A percentile compares a stretch with the other conserved stretches of the same genome.
phyloP scores from a whole-genome alignment of 2,888 invertebrate genomes.

The Galerucella calmariensis region DNA sequence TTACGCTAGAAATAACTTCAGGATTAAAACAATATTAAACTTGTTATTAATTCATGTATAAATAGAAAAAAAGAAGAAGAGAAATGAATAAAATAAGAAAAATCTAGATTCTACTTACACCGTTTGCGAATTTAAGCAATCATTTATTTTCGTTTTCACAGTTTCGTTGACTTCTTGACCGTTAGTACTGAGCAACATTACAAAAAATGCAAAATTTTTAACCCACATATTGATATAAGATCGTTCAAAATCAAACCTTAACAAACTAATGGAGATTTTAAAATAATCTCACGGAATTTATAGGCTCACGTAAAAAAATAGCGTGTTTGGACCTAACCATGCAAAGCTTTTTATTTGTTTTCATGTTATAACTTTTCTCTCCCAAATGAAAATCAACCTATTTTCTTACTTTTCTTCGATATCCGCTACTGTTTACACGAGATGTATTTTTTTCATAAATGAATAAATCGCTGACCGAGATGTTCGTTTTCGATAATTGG shows the following conservation, averaged over 20 bases:
- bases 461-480: constrained; percentile 28
- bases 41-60: too few relatives aligned
- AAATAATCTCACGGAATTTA: constrained; percentile 40
- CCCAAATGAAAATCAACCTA: constrained; percentile 35
- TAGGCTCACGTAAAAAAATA: constrained; percentile 41
- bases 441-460: constrained; percentile 17
- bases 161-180: constrained; percentile 13
- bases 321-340: constrained; percentile 43
- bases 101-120: constrained; percentile 19
- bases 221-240: constrained; percentile 32
- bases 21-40: too few relatives aligned
- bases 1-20: constrained; percentile 40
- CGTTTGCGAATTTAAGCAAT: constrained; percentile 19
- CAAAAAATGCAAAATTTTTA: constrained; percentile 36
- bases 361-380: constrained; percentile 39
- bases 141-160: constrained; percentile 6
- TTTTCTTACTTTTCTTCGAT: constrained; percentile 42
- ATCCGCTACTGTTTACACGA: constrained; percentile 33
- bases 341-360: constrained; percentile 35
- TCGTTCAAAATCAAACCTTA: constrained; percentile 6
- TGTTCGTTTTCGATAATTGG: constrained; percentile 16
- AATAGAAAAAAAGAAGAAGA: too few relatives aligned
- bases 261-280: constrained; percentile 34
- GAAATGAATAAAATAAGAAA: too few relatives aligned
- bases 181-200: constrained; percentile 30